Base-by-base conservation (phyloP, 2,888 invertebrate species). In the Macrosoma leucophasiata region DNA sequence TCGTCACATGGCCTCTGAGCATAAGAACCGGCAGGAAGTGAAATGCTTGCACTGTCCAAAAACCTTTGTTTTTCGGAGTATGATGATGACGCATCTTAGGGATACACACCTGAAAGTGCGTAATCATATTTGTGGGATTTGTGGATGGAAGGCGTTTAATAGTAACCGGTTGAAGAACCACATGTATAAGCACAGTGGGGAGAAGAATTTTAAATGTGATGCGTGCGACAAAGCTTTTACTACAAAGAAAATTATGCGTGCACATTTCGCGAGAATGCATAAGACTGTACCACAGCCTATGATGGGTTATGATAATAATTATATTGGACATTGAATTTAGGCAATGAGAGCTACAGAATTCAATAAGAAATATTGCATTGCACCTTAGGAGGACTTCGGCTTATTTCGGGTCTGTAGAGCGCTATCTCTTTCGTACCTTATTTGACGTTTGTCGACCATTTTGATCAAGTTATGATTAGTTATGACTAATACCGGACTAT, bases 131-230 rank as follows among this genome's bases (percentile, higher is more conserved):
- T 84, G 84, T 36, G 60, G 73, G 0, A 66, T 82, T 0, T 84
- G 84, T 13, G 82, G 81, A 0, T 81, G 71, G 70, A 77, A 72
- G 28, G 77, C 82, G 0, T 79, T 76, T 20, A 76, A 71, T 25
- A 82, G 75, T 13, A 82, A 85, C 28, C 62, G 88, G 0, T 55
- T 89, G 30, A 85, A 84, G 45, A 76, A 77, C 13, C 84, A 84
- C 34, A 82, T 82, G 82, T 81, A 70, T 13, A 82, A 81, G 14
- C 82, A 82, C 17, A 81, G 78, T 13, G 81, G 82, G 0, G 82
- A 82, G 46, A 82, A 82, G 60, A 81, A 79, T 33, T 82, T 82
- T 27, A 76, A 76, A 20, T 82, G 84, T 10, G 73, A 77, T 0
- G 65, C 47, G 0, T 84, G 84, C 23, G 77, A 76, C 3, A 82